Percentiles rank a stretch among this genome's conserved stretches.
phyloP scores from a whole-genome alignment of 2,888 invertebrate genomes.

The Spisula solida region DNA sequence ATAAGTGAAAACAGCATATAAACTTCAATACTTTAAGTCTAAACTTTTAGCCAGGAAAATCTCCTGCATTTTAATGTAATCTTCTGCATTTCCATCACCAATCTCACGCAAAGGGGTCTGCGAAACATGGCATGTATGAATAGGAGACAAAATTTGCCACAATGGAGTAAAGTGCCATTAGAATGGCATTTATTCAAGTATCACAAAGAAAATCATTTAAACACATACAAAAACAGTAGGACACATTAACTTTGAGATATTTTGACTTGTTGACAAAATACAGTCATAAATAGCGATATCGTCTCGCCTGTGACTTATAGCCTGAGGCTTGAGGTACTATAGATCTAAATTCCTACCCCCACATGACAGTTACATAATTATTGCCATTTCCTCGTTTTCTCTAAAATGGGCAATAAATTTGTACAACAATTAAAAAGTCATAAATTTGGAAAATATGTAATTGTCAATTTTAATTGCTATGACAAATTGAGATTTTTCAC shows the following conservation, averaged over 20 bases:
- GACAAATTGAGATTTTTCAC: slow-evolving; percentile 64
- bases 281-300: neutral
- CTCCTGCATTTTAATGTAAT: too few relatives aligned
- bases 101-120: too few relatives aligned
- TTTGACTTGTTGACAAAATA: neutral
- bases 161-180: neutral
- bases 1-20: too few relatives aligned
- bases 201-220: neutral
- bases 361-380: slow-evolving; percentile 52
- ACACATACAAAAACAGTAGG: neutral
- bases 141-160: neutral
- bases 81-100: too few relatives aligned
- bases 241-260: neutral
- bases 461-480: slow-evolving; percentile 63
- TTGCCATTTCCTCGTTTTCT: slow-evolving; percentile 52
- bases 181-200: too few relatives aligned
- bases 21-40: too few relatives aligned
- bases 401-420: slow-evolving; percentile 59
- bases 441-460: slow-evolving; percentile 54
- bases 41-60: too few relatives aligned
- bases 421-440: slow-evolving; percentile 32
- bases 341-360: slow-evolving; percentile 8
- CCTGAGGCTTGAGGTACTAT: neutral
- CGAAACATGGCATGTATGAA: too few relatives aligned
- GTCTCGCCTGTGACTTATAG: neutral